Evolutionary conservation across 2,888 invertebrate species (phyloP), one percentile per base, ranked within the genome.

Genomic region (Hanleya hanleyi): DNA sequence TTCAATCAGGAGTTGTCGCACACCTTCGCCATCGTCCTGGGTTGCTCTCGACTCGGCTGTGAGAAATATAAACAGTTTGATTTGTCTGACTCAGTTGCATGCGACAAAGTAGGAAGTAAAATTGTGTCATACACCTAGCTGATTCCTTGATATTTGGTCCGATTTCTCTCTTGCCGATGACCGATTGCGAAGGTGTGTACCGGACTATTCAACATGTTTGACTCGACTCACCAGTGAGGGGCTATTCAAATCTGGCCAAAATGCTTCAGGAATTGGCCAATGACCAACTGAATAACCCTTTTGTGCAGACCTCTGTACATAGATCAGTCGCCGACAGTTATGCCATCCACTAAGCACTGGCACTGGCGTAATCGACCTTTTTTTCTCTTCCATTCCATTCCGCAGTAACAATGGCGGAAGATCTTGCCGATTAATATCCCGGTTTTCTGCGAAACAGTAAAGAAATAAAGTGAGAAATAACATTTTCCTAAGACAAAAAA

Each of bases 201-300:
- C n/a, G n/a, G n/a, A n/a, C n/a, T n/a, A n/a, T n/a, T n/a, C n/a
- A n/a, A n/a, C n/a, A n/a, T n/a, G n/a, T n/a, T n/a, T n/a, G n/a
- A 6, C 38, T 12, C 36, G 15, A 80, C 92, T 92, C 88, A 94
- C 94, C 92, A 97, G 90, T 36, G 95, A 94, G 0, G 95, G 95
- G 70, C 96, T 95, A 84, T 94, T 95, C 0, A 95, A 93, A 90
- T 99, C 98, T 0, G 99, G 98, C 95, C 98, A 97, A 91, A 97
- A 99, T 0, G 97, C 95, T 91, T 99, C 99, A 0, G 99, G 99
- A 84, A 99, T 95, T 0, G 99, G 99, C 99, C 99, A 99, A 91
- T 97, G 98, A 41, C 98, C 98, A 68, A 95, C 95, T 62, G 96
- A 95, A 89, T 96, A 97, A 32, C 96, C 96, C 71, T 91, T 92